These are phyloP conservation scores for Myotis vivesi DNA, from an alignment of 2,797 vertebrate species.

Conservation along the genomic window DNA sequence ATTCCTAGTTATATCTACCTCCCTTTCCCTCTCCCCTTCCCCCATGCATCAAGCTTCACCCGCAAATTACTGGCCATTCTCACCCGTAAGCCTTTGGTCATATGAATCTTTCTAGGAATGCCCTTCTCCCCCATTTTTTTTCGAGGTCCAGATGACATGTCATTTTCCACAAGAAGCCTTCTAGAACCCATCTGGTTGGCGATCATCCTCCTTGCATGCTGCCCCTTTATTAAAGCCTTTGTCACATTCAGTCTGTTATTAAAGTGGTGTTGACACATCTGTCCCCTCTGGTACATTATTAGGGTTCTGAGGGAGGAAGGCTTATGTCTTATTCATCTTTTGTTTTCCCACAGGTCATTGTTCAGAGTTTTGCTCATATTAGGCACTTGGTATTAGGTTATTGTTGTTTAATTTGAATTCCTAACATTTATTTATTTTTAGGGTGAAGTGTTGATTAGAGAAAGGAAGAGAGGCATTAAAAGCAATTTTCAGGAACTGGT, in stretches of 20 bases:
- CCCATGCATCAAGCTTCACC: neutral
- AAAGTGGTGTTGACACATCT: neutral
- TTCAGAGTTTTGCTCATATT: neutral
- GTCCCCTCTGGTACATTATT: neutral
- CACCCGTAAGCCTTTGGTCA: neutral
- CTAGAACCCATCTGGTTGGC: neutral
- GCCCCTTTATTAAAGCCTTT: neutral
- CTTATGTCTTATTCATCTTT: neutral
- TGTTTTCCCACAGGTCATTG: neutral
- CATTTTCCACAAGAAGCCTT: neutral
- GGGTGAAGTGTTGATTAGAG: constrained; percentile 62
- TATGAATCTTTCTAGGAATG: neutral
- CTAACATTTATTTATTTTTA: constrained; percentile 64
- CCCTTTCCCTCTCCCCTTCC: neutral
- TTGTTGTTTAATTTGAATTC: constrained; percentile 50
- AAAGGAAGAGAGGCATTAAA: constrained; percentile 57
- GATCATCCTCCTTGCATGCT: neutral
- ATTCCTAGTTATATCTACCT: neutral
- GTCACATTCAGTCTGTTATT: neutral
- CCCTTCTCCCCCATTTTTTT: neutral
- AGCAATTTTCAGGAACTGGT: constrained; percentile 65
- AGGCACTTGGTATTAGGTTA: neutral
- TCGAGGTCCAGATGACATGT: neutral
- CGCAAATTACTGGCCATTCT: neutral
- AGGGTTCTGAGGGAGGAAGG: neutral